Evolutionary conservation across 2,888 invertebrate species (phyloP), one percentile per base, ranked within the genome.

Genomic region (Andrena bicolor): DNA sequence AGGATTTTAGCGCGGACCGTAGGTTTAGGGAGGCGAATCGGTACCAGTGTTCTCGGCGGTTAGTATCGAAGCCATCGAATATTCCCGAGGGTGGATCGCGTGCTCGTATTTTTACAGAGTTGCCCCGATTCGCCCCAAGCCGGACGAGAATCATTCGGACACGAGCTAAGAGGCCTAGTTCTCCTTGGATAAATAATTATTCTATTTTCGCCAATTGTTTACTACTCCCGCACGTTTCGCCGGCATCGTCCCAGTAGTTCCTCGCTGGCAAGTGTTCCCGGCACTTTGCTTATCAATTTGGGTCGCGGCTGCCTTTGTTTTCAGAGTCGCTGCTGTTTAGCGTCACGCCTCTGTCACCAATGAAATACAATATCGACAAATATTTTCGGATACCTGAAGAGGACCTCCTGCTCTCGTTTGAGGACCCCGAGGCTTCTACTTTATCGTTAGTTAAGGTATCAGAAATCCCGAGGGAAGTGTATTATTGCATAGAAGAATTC

Each of bases 171-270:
- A 70, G 66, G 56, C 71, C 75, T 63, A 65, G 75, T 69, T 82
- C 71, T 65, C 65, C 64, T 79, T 73, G 79, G 64, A 82, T 79
- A 83, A 83, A 83, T 82, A 83, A 83, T 82, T 83, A 82, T 75
- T 76, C 83, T 82, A 82, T 83, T 83, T 82, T 72, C 72, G 68
- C 69, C 83, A 76, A 79, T 78, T 82, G 83, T 79, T 78, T 83
- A 79, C 83, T 69, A 66, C 64, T 76, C 65, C 69, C 75, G 65
- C 61, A 56, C 65, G 82, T 78, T 75, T 69, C 71, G 58, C 78
- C 68, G 48, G 53, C 82, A 58, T 53, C 69, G 80, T 76, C 60
- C 72, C 23, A 61, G 32, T 8, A 51, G 76, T 75, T 48, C 53
- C 68, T 63, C 26, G 20, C 10, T 32, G 49, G 30, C 51, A 32